A percentile compares a stretch with the other conserved stretches of the same genome.
These are phyloP conservation scores for Rotaria socialis DNA, from an alignment of 2,888 invertebrate species.

Conservation along the genomic window DNA sequence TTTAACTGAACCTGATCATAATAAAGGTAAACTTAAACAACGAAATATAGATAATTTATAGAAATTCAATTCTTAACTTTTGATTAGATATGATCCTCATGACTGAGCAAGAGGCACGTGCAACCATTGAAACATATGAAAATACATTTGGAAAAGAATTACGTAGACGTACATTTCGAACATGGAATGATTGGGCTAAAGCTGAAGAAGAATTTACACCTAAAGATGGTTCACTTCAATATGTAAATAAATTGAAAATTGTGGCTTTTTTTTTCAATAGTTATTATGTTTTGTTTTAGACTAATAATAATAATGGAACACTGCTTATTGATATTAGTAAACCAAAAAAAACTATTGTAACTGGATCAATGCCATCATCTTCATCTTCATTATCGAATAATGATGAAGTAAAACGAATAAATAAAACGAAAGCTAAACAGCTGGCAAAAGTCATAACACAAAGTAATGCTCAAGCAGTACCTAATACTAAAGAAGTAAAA, in stretches of 20 bases:
- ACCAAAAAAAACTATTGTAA: not conserved
- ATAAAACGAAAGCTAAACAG: not conserved
- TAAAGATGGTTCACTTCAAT: constrained; percentile 34
- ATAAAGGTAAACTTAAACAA: not conserved
- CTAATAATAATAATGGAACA: not conserved
- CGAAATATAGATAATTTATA: not conserved
- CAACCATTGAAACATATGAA: constrained; percentile 32
- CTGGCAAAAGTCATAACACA: not conserved
- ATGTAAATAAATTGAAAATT: not conserved
- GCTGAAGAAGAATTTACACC: constrained; percentile 37
- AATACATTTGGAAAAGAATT: constrained; percentile 31
- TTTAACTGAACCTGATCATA: constrained; percentile 13
- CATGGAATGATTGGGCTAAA: constrained; percentile 35
- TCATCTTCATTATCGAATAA: not conserved
- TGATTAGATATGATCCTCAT: constrained; percentile 29
- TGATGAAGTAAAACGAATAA: not conserved
- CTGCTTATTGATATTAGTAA: not conserved
- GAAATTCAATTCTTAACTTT: not conserved
- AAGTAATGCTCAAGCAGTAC: not conserved
- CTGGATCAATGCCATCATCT: not conserved
- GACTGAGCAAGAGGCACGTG: constrained; percentile 13
- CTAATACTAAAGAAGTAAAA: not conserved
- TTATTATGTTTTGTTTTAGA: not conserved
- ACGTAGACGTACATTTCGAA: constrained; percentile 31
- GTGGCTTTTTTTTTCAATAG: too few species aligned